Base-by-base conservation (phyloP, 2,888 invertebrate species). In the Palloptera scutellata region DNA sequence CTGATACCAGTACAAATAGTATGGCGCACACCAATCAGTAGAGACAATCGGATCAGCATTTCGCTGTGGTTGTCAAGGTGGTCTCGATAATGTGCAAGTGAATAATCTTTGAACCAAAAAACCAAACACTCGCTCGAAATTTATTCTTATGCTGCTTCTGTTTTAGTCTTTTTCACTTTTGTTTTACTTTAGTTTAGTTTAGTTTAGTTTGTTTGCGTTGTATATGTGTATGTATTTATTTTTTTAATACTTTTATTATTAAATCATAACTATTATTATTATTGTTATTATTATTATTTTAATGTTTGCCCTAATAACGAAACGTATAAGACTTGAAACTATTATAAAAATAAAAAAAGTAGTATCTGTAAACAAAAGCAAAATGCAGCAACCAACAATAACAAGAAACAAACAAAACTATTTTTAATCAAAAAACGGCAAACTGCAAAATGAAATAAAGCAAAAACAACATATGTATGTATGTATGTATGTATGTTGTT, bases 251-350 rank as follows among this genome's bases (percentile, higher is more conserved):
- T 52, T 19, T 61, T 53, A 3, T 42, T 17, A 40, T 48, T 20
- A 17, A 19, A n/a, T 15, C 10, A 48, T 48, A n/a, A 48, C 48
- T 48, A 48, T 48, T 45, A 45, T 45, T 45, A 45, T 45, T 13
- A 45, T 11, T 12, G 3, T 48, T 13, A 30, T 41, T 11, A 15
- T 19, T 17, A 43, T 57, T 64, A 12, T 64, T 55, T 42, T 45
- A 20, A 17, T 63, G 12, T 66, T 66, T 66, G 66, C 66, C 66
- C 66, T 66, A 66, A 66, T 45, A 66, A 66, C 17, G 66, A 57
- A 66, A 66, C 66, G 61, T 54, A 66, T 66, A 66, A 66, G 66
- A 66, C 66, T 66, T 66, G 55, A 66, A 55, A 61, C 54, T 64
- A 58, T 57, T 63, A 45, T 63, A 63, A 45, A 55, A 53, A 57